These are phyloP conservation scores for Ethmia dodecea DNA, from an alignment of 2,888 invertebrate species.

Conservation along the genomic window DNA sequence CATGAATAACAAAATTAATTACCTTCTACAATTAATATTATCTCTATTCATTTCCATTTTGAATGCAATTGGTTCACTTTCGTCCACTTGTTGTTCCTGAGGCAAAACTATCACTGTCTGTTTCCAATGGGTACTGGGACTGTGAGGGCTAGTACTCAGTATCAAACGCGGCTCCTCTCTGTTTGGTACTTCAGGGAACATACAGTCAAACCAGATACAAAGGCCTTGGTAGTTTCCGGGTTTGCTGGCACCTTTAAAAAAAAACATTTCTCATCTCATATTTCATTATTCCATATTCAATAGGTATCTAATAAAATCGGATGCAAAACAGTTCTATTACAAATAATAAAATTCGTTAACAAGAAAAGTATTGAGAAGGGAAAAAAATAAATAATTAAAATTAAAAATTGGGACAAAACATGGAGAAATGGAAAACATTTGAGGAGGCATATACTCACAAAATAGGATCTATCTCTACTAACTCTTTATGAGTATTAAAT, in stretches of 20 bases:
- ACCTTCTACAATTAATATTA: constrained; percentile 64
- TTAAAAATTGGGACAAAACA: too few species aligned
- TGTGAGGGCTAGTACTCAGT: constrained; percentile 87
- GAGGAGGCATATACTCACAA: too few species aligned
- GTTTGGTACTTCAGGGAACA: constrained; percentile 77
- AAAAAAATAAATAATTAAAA: too few species aligned
- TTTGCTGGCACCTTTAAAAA: constrained; percentile 68
- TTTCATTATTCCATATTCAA: too few species aligned
- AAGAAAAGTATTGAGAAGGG: too few species aligned
- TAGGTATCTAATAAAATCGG: too few species aligned
- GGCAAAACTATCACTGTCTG: constrained; percentile 93
- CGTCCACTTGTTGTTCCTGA: constrained; percentile 71
- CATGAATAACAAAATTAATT: constrained; percentile 7
- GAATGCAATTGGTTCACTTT: constrained; percentile 82
- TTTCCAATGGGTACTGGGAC: constrained; percentile 92
- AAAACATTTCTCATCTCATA: too few species aligned
- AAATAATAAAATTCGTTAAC: too few species aligned
- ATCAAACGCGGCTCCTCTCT: constrained; percentile 75
- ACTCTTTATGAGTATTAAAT: too few species aligned
- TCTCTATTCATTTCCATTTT: constrained; percentile 79
- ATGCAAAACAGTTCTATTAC: too few species aligned
- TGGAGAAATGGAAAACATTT: too few species aligned
- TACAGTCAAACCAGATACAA: constrained; percentile 89
- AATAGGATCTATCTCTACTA: too few species aligned
- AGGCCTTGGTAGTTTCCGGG: constrained; percentile 83